phyloP scores from a whole-genome alignment of 2,797 vertebrate genomes.

The Acipenser transmontanus region DNA sequence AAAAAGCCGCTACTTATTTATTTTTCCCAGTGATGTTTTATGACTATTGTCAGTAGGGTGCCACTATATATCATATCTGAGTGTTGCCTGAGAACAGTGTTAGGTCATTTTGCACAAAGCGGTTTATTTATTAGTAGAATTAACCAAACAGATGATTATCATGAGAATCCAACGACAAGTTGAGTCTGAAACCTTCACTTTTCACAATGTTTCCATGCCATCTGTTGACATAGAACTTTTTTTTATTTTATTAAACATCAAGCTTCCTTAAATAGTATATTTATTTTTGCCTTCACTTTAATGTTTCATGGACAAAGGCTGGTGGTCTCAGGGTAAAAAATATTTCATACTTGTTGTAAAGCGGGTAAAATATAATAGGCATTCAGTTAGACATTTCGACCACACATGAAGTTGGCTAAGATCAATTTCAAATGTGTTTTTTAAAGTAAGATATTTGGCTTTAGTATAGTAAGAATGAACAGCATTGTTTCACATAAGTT shows the following conservation, averaged over 20 bases:
- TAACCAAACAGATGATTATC: too few relatives aligned
- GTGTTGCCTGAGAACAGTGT: not conserved
- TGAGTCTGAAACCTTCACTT: slow-evolving; percentile 22
- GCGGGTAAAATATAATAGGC: not conserved
- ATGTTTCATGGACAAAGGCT: too few relatives aligned
- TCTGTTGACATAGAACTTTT: slow-evolving; percentile 50
- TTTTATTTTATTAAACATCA: slow-evolving; percentile 49
- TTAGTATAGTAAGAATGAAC: too few relatives aligned
- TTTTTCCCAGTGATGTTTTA: slow-evolving; percentile 24
- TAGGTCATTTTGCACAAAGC: not conserved
- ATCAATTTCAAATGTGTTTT: too few relatives aligned
- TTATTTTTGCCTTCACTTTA: too few relatives aligned
- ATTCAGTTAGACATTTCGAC: not conserved
- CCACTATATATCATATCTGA: slow-evolving; percentile 9
- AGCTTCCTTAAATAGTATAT: too few relatives aligned
- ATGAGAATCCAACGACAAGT: too few relatives aligned
- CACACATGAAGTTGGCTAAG: too few relatives aligned
- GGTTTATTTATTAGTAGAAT: slow-evolving; percentile 10
- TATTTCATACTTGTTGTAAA: not conserved
- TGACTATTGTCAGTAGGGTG: slow-evolving; percentile 6
- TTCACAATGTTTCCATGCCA: slow-evolving; percentile 40
- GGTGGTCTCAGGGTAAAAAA: not conserved
- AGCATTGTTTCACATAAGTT: too few relatives aligned
- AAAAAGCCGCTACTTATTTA: slow-evolving; percentile 10
- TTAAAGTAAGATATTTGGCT: too few relatives aligned